These are phyloP conservation scores for Melanotaenia duboulayi DNA, from an alignment of 2,113 vertebrate species.

Conservation along the genomic window DNA sequence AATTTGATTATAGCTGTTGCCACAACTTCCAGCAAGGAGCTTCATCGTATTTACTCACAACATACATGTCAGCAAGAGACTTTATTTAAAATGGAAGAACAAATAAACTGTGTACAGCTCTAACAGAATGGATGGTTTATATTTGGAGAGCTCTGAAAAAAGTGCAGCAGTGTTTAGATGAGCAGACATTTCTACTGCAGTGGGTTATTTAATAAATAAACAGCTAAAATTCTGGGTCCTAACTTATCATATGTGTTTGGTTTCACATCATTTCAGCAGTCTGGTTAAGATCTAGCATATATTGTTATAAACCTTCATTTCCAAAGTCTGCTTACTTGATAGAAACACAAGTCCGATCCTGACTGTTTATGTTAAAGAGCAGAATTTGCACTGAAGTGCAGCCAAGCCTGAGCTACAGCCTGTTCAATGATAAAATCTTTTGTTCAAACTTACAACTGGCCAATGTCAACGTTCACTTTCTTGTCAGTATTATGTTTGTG, in stretches of 20 bases:
- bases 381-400: not conserved
- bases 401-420: not conserved
- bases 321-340: slow-evolving; percentile 24
- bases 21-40: not conserved
- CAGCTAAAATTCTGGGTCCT: slow-evolving; percentile 29
- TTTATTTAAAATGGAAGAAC: slow-evolving; percentile 56
- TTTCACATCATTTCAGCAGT: slow-evolving; percentile 47
- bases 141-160: slow-evolving; percentile 40
- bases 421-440: not conserved
- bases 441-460: no score
- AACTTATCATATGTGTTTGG: slow-evolving; percentile 46
- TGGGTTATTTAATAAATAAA: slow-evolving; percentile 61
- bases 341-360: not conserved
- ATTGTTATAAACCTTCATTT: slow-evolving; percentile 19
- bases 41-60: slow-evolving; percentile 10
- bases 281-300: slow-evolving; percentile 33
- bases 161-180: slow-evolving; percentile 63
- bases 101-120: slow-evolving; percentile 42
- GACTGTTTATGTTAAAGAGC: slow-evolving; percentile 16
- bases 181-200: slow-evolving; percentile 39
- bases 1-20: slow-evolving; percentile 26
- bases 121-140: slow-evolving; percentile 32
- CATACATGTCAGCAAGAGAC: slow-evolving; percentile 6
- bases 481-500: no score
- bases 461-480: no score